Evolutionary conservation across 2,797 vertebrate species (phyloP).

Genomic region (Rallus crepitans): DNA sequence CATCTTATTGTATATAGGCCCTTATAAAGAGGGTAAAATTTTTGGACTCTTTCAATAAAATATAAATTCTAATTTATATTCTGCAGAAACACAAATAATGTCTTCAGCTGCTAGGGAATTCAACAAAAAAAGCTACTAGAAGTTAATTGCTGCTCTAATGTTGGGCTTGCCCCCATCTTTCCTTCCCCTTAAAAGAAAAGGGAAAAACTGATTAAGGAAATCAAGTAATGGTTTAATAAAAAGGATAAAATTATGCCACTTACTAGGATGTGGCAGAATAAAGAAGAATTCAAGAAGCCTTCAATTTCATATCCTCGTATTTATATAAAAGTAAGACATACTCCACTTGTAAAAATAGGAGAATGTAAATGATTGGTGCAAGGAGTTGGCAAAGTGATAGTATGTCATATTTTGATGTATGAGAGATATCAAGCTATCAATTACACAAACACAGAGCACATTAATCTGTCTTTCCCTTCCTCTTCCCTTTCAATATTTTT

Average conservation of each 20-base stretch:
- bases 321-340: neutral
- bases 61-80: slow-evolving; percentile 28
- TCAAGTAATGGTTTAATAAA: neutral
- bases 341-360: neutral
- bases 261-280: neutral
- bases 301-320: neutral
- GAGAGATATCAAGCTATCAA: neutral
- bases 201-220: neutral
- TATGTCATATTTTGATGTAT: neutral
- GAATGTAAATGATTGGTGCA: neutral
- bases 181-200: neutral
- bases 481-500: fast-evolving
- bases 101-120: slow-evolving; percentile 30
- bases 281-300: neutral
- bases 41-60: neutral
- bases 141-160: slow-evolving; percentile 26
- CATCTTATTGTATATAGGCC: neutral
- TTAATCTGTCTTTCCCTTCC: neutral
- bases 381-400: neutral
- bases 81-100: neutral
- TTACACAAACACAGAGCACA: neutral
- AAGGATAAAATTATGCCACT: neutral
- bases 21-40: neutral
- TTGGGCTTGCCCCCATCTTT: neutral
- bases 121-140: slow-evolving; percentile 36